These are phyloP conservation scores for Leucania comma DNA, from an alignment of 2,888 invertebrate species.

Conservation along the genomic window DNA sequence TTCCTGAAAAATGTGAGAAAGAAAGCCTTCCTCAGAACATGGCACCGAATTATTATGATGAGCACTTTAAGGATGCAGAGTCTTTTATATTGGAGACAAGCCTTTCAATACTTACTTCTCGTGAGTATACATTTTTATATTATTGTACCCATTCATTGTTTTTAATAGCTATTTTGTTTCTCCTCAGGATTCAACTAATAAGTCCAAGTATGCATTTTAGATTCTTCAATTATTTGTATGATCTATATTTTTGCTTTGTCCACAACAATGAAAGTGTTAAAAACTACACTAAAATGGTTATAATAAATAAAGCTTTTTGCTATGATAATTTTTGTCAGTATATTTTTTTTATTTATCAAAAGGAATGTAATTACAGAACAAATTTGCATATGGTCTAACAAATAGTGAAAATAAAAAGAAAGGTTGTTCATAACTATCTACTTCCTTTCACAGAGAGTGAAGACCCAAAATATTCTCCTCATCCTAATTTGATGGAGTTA, in stretches of 20 bases:
- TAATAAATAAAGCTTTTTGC: no score
- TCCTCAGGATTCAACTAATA: no score
- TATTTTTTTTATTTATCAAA: no score
- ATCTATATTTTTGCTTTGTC: no score
- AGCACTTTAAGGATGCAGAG: slow-evolving; percentile 94
- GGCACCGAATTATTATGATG: slow-evolving; percentile 89
- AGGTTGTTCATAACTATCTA: background rate
- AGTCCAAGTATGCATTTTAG: no score
- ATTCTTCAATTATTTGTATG: no score
- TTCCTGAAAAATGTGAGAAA: slow-evolving; percentile 75
- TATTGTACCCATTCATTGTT: background rate
- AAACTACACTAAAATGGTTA: no score
- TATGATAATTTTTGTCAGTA: no score
- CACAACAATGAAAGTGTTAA: no score
- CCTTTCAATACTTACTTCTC: slow-evolving; percentile 82
- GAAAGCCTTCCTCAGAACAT: slow-evolving; percentile 75
- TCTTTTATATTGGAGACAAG: slow-evolving; percentile 93
- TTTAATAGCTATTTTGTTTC: no score
- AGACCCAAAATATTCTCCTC: slow-evolving; percentile 83
- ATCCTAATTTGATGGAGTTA: slow-evolving; percentile 86
- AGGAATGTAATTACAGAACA: background rate
- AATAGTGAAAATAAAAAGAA: no score
- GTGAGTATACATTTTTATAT: slow-evolving; percentile 75
- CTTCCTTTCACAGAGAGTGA: slow-evolving; percentile 79
- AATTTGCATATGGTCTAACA: no score